Base-by-base conservation (phyloP, 2,113 vertebrate genomes). In the Chamaea fasciata region DNA sequence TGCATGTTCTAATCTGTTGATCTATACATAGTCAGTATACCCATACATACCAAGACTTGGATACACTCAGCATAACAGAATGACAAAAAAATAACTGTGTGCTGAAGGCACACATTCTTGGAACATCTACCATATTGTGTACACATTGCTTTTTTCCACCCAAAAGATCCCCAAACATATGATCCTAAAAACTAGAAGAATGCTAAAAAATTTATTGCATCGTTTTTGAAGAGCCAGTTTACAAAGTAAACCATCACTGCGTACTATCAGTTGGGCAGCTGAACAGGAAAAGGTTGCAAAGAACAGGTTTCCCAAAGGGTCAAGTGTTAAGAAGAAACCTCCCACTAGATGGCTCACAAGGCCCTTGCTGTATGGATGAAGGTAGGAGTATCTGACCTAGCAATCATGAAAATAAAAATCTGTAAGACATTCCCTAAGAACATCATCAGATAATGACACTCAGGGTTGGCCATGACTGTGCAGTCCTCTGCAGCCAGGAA, bases 331-430 rank as follows among this genome's bases (percentile, higher is more conserved):
- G 59, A 91, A 79, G 62, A 64, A 91, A 65, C 70, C 50, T 92
- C 82, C 89, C 89, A 96, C 89, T 95, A 97, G 92, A 89, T 92
- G 95, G 95, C 94, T 91, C 93, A 92, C 92, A 87, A 84, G 53
- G 50, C 85, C 81, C 81, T 90, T 71, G 46, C 26, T 42, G 20
- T 19, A 53, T 5, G 75, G 73, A n/a, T 15, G 24, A 78, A 89
- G 14, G 28, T 4, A 79, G 21, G 31, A 69, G 41, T 21, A 77
- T 16, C 65, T 83, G 44, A 91, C 30, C 57, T 11, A 83, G 62
- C 24, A 82, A 62, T 5, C 44, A 73, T 0, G 6, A 75, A 81
- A 81, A 50, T 55, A 18, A 71, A 78, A 75, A 81, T 18, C 35
- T 12, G 3, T 24, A 37, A 46, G 44, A 44, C 6, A 37, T 37